These are phyloP conservation scores for Petrocephalus microphthalmus DNA, from an alignment of 2,113 vertebrate genomes.

Conservation along the genomic window DNA sequence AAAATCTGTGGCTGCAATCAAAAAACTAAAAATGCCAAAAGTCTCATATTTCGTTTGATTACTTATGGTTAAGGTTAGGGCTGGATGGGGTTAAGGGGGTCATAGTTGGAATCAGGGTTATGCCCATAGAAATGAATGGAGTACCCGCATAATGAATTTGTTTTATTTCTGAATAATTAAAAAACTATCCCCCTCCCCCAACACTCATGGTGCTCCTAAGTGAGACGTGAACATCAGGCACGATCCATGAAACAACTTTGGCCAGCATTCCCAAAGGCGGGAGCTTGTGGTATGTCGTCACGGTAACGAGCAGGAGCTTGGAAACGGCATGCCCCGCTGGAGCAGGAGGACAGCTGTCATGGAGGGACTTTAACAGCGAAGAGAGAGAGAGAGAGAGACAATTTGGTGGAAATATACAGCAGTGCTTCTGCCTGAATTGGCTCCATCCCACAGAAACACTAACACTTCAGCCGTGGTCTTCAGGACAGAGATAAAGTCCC, in stretches of 20 bases:
- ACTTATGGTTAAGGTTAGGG: no score
- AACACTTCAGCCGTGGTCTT: not conserved
- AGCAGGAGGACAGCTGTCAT: not conserved
- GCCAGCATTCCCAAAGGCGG: not conserved
- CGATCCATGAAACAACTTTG: not conserved
- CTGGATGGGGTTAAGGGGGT: no score
- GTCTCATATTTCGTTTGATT: no score
- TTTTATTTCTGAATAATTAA: not conserved
- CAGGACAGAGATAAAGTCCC: not conserved
- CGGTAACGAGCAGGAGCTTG: not conserved
- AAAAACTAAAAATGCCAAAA: no score
- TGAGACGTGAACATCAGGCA: not conserved
- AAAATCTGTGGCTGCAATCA: no score
- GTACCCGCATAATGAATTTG: no score
- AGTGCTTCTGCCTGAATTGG: not conserved
- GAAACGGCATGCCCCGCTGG: not conserved
- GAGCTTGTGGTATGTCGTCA: not conserved
- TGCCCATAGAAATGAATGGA: no score
- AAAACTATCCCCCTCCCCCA: not conserved
- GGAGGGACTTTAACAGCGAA: not conserved
- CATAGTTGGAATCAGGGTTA: no score
- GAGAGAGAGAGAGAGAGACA: not conserved
- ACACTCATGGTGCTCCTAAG: not conserved
- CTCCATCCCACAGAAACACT: not conserved
- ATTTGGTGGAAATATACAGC: not conserved